Conservation (phyloP, 2,113 vertebrate genomes). For the Malurus cyaneus region DNA sequence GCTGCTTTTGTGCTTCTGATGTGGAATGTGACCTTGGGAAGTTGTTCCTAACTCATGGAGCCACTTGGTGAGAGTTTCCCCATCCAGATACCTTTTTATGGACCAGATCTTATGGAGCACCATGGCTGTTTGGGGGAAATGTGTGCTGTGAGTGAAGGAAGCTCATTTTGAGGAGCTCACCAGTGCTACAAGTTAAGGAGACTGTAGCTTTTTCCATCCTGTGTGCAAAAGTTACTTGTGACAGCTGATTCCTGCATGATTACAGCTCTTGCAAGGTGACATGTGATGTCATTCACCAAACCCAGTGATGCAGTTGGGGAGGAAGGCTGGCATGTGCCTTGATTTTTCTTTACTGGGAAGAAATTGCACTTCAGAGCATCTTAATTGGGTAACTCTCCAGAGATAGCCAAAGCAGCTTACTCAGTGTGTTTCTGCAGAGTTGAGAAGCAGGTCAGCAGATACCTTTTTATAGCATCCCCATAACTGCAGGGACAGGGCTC, state of each 20-base stretch:
- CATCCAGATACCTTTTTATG: neutral
- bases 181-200: neutral
- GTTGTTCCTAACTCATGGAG: neutral
- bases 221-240: neutral
- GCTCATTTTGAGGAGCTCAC: neutral
- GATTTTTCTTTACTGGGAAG: slow-evolving; percentile 1
- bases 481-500: slow-evolving; percentile 53
- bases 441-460: slow-evolving; percentile 69
- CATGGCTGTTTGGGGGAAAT: neutral
- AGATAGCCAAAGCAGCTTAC: slow-evolving; percentile 47
- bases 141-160: fast-evolving
- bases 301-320: neutral
- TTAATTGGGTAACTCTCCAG: slow-evolving; percentile 37
- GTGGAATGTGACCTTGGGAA: neutral
- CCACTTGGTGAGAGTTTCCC: neutral
- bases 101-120: neutral
- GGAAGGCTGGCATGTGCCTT: neutral
- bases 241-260: neutral
- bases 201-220: neutral
- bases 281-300: neutral
- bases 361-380: neutral
- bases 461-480: slow-evolving; percentile 72
- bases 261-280: slow-evolving; percentile 48
- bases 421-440: slow-evolving; percentile 59
- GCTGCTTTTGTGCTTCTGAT: neutral